Conservation (phyloP, 2,113 vertebrate species). For the Aythya baeri region DNA sequence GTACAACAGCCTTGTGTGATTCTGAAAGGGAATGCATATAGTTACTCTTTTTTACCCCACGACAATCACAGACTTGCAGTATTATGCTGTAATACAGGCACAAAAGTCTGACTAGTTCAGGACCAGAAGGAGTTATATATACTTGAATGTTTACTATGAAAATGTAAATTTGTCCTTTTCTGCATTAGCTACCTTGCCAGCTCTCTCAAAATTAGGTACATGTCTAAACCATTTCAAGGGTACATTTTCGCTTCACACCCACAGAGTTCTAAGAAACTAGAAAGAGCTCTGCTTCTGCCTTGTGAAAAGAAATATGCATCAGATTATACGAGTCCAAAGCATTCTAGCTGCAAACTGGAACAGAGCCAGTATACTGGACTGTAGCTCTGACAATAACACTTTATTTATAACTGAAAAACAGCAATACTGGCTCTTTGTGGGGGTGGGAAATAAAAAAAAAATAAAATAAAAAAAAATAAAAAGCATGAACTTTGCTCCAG, state of each 20-base stretch:
- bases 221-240: neutral
- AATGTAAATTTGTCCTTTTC: neutral
- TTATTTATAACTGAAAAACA: neutral
- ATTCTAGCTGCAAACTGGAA: neutral
- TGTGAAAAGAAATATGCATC: neutral
- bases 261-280: neutral
- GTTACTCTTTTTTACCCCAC: neutral
- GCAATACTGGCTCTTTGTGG: neutral
- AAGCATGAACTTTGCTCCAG: neutral
- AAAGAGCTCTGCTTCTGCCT: neutral
- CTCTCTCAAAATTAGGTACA: neutral
- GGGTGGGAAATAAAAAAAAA: neutral
- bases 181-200: neutral
- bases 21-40: neutral
- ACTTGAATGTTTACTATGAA: neutral
- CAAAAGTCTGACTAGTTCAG: neutral
- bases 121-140: neutral
- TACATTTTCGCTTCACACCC: neutral
- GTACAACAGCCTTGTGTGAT: neutral
- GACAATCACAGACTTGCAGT: neutral
- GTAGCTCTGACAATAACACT: neutral
- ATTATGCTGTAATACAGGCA: neutral
- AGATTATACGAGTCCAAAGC: neutral
- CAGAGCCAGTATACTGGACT: neutral
- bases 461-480: neutral